Conservation (phyloP, 1,140 invertebrate genomes). For the Nylanderia fulva region DNA sequence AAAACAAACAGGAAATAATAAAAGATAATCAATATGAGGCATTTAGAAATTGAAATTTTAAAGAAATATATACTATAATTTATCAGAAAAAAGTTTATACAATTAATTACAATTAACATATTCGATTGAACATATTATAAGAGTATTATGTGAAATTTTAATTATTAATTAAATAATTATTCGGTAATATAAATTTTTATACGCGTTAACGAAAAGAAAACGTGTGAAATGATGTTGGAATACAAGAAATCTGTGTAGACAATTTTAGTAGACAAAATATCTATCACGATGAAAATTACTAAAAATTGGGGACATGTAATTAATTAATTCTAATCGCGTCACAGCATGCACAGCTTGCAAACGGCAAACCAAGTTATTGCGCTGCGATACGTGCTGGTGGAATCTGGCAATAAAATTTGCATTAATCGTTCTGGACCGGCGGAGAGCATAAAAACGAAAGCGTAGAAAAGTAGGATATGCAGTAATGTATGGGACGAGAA, state of each 20-base stretch:
- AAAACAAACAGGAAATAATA: neutral
- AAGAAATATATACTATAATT: neutral
- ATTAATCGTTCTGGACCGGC: constrained; percentile 70
- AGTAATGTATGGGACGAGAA: neutral
- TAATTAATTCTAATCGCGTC: constrained; percentile 77
- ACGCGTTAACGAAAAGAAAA: neutral
- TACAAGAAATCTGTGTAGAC: neutral
- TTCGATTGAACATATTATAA: neutral
- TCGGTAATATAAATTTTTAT: neutral
- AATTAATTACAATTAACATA: neutral
- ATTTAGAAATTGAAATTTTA: neutral
- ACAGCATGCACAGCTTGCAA: constrained; percentile 71
- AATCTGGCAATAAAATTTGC: constrained; percentile 74
- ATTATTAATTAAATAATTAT: neutral
- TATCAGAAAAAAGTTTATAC: neutral
- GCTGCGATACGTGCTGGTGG: constrained; percentile 67
- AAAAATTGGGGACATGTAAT: constrained; percentile 65
- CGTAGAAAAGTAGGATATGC: constrained; percentile 40
- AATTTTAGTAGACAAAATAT: neutral
- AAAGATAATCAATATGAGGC: neutral
- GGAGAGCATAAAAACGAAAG: constrained; percentile 55
- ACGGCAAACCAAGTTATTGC: constrained; percentile 71
- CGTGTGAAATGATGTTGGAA: neutral
- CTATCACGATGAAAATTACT: constrained; percentile 6
- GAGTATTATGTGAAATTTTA: neutral